Evolutionary conservation across 2,113 vertebrate species (phyloP).

Genomic region (Rynchops niger): DNA sequence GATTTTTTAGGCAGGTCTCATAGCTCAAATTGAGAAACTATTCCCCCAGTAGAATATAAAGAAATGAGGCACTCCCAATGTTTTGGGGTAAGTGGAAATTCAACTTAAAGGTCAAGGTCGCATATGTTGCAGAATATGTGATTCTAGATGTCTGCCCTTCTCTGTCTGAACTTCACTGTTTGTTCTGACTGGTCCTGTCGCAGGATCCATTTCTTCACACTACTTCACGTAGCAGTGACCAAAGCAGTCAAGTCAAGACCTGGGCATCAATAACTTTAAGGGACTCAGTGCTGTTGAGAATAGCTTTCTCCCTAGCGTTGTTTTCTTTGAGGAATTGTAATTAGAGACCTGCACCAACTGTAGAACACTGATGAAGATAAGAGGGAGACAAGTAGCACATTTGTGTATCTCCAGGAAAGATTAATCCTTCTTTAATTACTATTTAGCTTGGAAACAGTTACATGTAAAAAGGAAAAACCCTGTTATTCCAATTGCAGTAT

Average conservation of each 20-base stretch:
- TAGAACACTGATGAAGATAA: background rate
- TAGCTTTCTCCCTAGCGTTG: background rate
- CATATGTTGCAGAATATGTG: background rate
- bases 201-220: background rate
- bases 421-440: background rate
- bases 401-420: background rate
- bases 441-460: background rate
- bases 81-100: background rate
- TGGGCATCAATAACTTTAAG: background rate
- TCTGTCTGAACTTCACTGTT: background rate
- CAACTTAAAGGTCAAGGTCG: background rate
- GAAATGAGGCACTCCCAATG: background rate
- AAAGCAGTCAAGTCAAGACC: background rate
- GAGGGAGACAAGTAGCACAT: background rate
- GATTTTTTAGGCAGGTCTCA: background rate
- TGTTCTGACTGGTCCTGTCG: background rate
- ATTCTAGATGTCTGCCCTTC: background rate
- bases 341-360: background rate
- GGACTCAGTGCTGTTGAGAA: background rate
- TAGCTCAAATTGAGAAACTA: rapidly evolving
- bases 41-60: background rate
- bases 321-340: background rate
- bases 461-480: background rate
- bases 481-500: background rate
- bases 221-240: background rate